Percentiles rank a stretch among this genome's conserved stretches.
phyloP scores from a whole-genome alignment of 2,797 vertebrate species.

The Schizopygopsis malacanthus region DNA sequence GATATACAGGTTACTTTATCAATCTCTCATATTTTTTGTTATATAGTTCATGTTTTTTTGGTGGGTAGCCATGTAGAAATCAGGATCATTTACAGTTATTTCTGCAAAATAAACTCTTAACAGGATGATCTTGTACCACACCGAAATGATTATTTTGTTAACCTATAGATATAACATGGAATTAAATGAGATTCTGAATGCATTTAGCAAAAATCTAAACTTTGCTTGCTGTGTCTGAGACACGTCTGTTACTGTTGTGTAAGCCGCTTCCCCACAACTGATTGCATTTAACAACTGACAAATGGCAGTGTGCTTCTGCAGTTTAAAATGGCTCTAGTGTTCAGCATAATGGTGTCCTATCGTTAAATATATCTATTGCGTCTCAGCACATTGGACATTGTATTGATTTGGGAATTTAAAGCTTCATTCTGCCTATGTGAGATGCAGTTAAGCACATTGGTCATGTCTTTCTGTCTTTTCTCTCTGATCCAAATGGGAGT shows the following conservation, averaged over 20 bases:
- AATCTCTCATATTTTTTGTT: neutral
- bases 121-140: neutral
- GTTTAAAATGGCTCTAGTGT: conserved; percentile 1
- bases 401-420: conserved; percentile 34
- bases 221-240: neutral
- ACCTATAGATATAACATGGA: neutral
- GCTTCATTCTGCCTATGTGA: neutral
- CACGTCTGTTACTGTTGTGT: neutral
- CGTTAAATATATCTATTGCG: conserved; percentile 20
- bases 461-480: neutral
- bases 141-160: neutral
- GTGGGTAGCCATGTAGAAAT: neutral
- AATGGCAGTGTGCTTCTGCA: neutral
- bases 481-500: too few species aligned
- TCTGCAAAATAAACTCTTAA: neutral
- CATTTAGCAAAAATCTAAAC: neutral
- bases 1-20: neutral
- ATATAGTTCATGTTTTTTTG: neutral
- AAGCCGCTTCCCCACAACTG: neutral
- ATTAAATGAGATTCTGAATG: neutral
- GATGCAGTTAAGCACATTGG: conserved; percentile 6
- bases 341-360: conserved; percentile 25
- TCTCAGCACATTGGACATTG: conserved; percentile 11
- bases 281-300: conserved; percentile 28
- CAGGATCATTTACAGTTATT: neutral